Conservation (phyloP, 2,797 vertebrate genomes). For the Ficedula albicollis region DNA sequence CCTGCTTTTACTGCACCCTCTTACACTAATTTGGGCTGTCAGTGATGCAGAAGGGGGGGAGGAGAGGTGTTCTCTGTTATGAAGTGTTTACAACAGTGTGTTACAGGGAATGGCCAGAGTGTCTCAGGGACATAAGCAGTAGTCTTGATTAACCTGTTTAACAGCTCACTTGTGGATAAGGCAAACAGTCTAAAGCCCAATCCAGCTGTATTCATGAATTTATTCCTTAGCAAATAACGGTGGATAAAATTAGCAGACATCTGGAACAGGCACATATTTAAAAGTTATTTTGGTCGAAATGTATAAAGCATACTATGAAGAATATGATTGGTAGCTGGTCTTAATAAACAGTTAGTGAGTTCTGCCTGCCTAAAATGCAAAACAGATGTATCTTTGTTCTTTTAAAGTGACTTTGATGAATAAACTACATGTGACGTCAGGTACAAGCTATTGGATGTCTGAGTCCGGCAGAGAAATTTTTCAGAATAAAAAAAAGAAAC, state of each 20-base stretch:
- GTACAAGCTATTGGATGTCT: conserved; percentile 82
- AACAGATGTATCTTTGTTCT: conserved; percentile 87
- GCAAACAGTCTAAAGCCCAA: background rate
- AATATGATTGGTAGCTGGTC: conserved; percentile 84
- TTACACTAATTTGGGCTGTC: background rate
- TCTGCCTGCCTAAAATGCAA: conserved; percentile 82
- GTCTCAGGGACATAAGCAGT: background rate
- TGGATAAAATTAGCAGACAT: conserved; percentile 81
- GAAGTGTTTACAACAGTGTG: conserved; percentile 3
- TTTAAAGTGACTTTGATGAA: conserved; percentile 86
- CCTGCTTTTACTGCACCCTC: background rate
- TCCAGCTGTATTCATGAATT: conserved; percentile 62
- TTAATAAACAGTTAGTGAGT: conserved; percentile 83
- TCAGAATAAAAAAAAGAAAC: conserved; percentile 78
- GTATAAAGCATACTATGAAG: conserved; percentile 78
- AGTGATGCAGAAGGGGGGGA: background rate
- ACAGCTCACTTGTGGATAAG: conserved; percentile 34
- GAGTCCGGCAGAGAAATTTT: conserved; percentile 77
- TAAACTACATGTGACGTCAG: conserved; percentile 85
- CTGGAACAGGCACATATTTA: conserved; percentile 77
- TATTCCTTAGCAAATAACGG: conserved; percentile 73
- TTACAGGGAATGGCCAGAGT: background rate
- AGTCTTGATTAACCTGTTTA: conserved; percentile 51
- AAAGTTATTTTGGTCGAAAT: conserved; percentile 79
- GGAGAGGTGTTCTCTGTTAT: background rate